Percentiles rank a stretch among this genome's conserved stretches.
phyloP scores from a whole-genome alignment of 2,888 invertebrate species.

The Lingula anatina region DNA sequence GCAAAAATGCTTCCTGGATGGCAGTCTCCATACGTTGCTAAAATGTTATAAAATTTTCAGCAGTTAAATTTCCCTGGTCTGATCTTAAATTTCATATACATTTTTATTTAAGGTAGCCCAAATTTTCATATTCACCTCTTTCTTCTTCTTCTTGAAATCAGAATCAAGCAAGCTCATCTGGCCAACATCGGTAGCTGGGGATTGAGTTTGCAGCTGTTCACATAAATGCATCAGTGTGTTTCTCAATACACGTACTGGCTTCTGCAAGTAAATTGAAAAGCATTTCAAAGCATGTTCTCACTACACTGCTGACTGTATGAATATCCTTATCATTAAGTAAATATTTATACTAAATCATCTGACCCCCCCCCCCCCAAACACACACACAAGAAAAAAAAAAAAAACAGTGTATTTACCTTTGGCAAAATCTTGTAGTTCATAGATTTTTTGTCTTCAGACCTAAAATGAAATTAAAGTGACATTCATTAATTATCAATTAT shows the following conservation, averaged over 20 bases:
- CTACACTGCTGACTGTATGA: too few species aligned
- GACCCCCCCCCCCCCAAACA: too few species aligned
- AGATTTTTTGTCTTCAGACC: constrained; percentile 79
- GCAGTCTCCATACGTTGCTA: constrained; percentile 69
- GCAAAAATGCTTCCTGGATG: constrained; percentile 94
- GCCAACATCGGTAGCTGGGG: constrained; percentile 17
- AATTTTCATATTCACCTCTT: constrained; percentile 68
- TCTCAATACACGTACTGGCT: constrained; percentile 75
- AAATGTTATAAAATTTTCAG: too few species aligned
- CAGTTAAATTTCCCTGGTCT: background rate
- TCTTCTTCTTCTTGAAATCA: constrained; percentile 74
- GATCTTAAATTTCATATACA: background rate
- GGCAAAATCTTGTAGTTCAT: constrained; percentile 57
- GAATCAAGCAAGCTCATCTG: constrained; percentile 66
- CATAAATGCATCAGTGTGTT: constrained; percentile 74
- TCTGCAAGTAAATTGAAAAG: constrained; percentile 46
- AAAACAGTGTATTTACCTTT: constrained; percentile 26
- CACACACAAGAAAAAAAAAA: too few species aligned
- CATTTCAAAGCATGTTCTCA: too few species aligned
- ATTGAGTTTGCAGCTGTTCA: constrained; percentile 52
- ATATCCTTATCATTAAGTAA: too few species aligned
- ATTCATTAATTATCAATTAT: too few species aligned
- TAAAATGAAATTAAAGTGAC: too few species aligned
- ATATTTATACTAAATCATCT: too few species aligned
- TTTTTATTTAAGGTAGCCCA: background rate